A percentile compares a stretch with the other conserved stretches of the same genome.
These are phyloP conservation scores for Philopedon plagiatum DNA, from an alignment of 2,888 invertebrate genomes.

Conservation along the genomic window DNA sequence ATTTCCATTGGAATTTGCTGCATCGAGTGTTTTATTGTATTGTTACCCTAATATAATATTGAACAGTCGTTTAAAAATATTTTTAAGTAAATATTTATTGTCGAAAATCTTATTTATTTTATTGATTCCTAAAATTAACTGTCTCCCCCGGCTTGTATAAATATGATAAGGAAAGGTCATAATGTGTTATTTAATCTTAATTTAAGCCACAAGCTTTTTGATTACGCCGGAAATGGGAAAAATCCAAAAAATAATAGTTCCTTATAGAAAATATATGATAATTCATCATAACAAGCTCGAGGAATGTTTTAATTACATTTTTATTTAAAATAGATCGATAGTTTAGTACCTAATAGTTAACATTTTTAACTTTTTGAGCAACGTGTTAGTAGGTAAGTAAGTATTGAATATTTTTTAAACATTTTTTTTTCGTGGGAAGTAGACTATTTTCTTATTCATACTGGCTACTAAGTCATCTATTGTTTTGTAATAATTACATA, in stretches of 20 bases:
- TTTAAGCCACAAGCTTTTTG: neutral
- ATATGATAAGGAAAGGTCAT: slow-evolving; percentile 1
- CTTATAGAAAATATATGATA: neutral
- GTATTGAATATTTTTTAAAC: too few species aligned
- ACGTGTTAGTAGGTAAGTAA: too few species aligned
- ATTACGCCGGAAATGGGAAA: neutral
- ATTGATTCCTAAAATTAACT: neutral
- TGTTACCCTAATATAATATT: neutral
- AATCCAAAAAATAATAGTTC: neutral
- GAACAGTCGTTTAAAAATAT: neutral
- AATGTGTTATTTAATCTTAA: neutral
- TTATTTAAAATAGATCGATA: neutral
- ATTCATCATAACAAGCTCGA: neutral
- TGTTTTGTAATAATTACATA: slow-evolving; percentile 10
- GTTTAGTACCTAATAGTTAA: too few species aligned
- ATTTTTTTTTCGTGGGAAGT: neutral
- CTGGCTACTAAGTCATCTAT: neutral
- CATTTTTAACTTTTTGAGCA: too few species aligned
- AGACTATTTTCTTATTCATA: neutral
- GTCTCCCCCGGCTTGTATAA: neutral
- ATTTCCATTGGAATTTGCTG: slow-evolving; percentile 10
- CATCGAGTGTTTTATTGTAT: neutral
- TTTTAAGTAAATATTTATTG: neutral
- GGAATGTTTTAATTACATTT: neutral
- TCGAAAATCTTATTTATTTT: neutral